phyloP scores from a whole-genome alignment of 1,140 invertebrate species.

The Drosophila suzukii region DNA sequence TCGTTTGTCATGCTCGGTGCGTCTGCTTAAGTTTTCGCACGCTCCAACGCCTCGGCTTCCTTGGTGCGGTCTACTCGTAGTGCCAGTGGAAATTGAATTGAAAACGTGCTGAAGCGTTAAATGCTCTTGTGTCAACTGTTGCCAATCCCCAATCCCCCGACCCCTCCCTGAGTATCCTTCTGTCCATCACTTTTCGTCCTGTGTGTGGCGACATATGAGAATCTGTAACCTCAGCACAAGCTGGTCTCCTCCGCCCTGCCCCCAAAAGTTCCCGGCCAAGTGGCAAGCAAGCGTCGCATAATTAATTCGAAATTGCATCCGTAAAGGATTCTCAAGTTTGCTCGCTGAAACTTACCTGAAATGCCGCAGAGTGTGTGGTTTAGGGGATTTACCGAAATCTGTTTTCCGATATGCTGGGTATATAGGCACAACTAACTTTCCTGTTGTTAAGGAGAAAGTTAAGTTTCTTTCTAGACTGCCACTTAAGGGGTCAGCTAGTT shows the following conservation, averaged over 20 bases:
- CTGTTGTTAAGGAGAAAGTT: neutral
- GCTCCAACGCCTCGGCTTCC: conserved; percentile 75
- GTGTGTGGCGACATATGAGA: conserved; percentile 77
- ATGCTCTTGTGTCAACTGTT: conserved; percentile 83
- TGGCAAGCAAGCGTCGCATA: conserved; percentile 46
- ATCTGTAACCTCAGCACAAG: conserved; percentile 81
- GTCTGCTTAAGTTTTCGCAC: conserved; percentile 79
- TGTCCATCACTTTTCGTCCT: conserved; percentile 16
- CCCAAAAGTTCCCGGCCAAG: conserved; percentile 17
- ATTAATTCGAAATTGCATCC: conserved; percentile 78
- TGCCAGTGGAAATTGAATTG: conserved; percentile 79
- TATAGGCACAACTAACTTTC: neutral
- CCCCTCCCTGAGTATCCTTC: conserved; percentile 11
- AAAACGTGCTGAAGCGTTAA: conserved; percentile 84
- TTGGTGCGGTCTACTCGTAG: conserved; percentile 65
- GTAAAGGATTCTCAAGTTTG: conserved; percentile 25
- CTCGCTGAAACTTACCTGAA: conserved; percentile 2
- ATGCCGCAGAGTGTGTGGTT: neutral
- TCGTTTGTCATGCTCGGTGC: conserved; percentile 80
- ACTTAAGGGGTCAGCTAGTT: too few species aligned
- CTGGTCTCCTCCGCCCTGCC: conserved; percentile 43
- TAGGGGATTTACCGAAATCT: conserved; percentile 37
- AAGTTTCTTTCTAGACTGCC: too few species aligned
- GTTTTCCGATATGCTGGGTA: conserved; percentile 12
- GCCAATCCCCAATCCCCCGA: conserved; percentile 54